A percentile compares a stretch with the other conserved stretches of the same genome.
These are phyloP conservation scores for Sminthurides bifidus DNA, from an alignment of 1,140 invertebrate species.

Conservation along the genomic window DNA sequence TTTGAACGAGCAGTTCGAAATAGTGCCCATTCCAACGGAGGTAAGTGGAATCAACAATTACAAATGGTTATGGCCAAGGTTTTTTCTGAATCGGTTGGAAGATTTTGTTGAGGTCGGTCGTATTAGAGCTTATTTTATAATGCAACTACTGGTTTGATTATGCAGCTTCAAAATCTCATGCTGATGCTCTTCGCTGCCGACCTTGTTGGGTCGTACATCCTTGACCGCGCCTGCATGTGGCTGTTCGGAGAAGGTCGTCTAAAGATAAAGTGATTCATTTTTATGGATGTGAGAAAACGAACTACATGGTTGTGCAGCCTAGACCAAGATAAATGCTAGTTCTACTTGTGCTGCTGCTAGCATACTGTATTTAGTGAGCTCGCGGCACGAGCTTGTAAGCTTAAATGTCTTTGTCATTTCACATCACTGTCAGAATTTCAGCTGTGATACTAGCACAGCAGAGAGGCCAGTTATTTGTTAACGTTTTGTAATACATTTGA, in stretches of 20 bases:
- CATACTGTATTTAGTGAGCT: too few relatives aligned
- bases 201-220: conserved; percentile 64
- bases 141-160: conserved; percentile 36
- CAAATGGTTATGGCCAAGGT: not conserved
- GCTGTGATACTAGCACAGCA: too few relatives aligned
- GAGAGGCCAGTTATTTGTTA: too few relatives aligned
- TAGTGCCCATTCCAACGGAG: conserved; percentile 72
- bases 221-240: conserved; percentile 74
- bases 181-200: conserved; percentile 67
- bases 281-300: too few relatives aligned
- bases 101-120: not conserved
- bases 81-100: conserved; percentile 1
- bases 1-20: conserved; percentile 69
- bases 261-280: conserved; percentile 7
- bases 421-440: too few relatives aligned
- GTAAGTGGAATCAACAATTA: conserved; percentile 41
- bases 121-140: not conserved
- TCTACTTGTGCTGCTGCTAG: too few relatives aligned
- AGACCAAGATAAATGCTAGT: too few relatives aligned
- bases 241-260: conserved; percentile 70
- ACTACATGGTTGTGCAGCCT: too few relatives aligned
- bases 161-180: conserved; percentile 72
- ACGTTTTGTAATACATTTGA: too few relatives aligned
- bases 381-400: too few relatives aligned
- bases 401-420: too few relatives aligned